Conservation (phyloP, 2,888 invertebrate genomes). For the Cephus pygmeus region DNA sequence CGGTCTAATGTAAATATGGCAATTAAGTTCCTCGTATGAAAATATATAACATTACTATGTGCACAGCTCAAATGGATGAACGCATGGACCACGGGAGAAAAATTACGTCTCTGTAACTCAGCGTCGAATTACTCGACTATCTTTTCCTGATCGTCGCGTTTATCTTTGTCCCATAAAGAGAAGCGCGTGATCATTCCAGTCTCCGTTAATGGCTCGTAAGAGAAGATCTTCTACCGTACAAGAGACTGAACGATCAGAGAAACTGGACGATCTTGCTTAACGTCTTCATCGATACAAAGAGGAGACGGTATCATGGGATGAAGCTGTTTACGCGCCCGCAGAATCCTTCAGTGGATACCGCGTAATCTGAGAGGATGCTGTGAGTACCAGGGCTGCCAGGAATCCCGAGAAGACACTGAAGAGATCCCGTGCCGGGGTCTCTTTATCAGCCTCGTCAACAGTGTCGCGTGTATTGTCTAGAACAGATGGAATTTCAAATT, state of each 20-base stretch:
- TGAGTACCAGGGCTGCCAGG: background rate
- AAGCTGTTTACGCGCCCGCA: background rate
- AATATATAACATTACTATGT: background rate
- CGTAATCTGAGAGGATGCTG: background rate
- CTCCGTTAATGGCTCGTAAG: background rate
- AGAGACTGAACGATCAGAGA: background rate
- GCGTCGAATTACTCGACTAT: background rate
- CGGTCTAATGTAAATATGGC: background rate
- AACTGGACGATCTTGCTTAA: constrained; percentile 3
- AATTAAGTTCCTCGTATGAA: background rate
- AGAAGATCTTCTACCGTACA: background rate
- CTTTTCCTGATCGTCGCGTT: background rate
- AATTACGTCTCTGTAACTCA: background rate
- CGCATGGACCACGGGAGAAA: background rate
- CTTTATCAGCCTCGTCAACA: background rate
- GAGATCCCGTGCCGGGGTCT: background rate
- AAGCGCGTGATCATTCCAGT: background rate
- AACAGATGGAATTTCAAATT: background rate
- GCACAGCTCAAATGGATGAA: background rate
- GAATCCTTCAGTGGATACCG: background rate
- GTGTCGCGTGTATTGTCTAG: background rate
- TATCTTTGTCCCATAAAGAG: constrained; percentile 1
- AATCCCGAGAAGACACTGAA: background rate
- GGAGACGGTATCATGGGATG: background rate
- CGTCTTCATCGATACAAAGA: constrained; percentile 8